Evolutionary conservation across 2,113 vertebrate species (phyloP).

Genomic region (Aptenodytes patagonicus): DNA sequence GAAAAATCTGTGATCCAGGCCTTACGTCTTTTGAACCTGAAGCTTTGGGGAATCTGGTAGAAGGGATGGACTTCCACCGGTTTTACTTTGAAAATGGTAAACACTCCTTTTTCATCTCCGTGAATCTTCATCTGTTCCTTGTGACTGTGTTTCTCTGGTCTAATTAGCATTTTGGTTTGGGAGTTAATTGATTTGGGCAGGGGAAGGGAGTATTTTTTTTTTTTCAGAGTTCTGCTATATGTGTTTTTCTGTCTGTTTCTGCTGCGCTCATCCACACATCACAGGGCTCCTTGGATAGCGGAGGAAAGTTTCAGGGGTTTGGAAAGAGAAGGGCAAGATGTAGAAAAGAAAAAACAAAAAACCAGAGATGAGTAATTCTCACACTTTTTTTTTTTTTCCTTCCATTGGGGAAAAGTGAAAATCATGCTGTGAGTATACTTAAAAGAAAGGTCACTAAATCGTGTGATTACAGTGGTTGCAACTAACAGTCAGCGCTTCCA

Average conservation of each 20-base stretch:
- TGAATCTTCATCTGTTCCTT: not conserved
- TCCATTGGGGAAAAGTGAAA: not conserved
- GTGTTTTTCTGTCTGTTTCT: not conserved
- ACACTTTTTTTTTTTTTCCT: not conserved
- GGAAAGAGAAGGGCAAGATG: not conserved
- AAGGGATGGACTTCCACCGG: constrained; percentile 96
- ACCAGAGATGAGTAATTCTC: not conserved
- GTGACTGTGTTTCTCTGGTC: not conserved
- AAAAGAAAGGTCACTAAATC: not conserved
- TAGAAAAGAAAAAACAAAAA: not conserved
- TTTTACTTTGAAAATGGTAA: constrained; percentile 98
- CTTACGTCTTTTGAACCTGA: constrained; percentile 97
- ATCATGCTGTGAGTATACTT: not conserved
- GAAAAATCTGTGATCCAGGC: constrained; percentile 97
- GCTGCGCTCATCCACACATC: not conserved
- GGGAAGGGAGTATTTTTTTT: not conserved
- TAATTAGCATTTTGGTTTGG: not conserved
- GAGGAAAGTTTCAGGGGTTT: not conserved
- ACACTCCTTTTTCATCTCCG: not conserved
- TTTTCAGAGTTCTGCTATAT: not conserved
- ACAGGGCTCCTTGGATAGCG: not conserved
- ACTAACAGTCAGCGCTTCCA: not conserved
- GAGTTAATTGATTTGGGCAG: not conserved
- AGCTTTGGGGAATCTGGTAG: constrained; percentile 95
- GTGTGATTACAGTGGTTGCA: not conserved